phyloP scores from a whole-genome alignment of 30 jellyfish, hydroid and myxozoan species.

The Clytia hemisphaerica region DNA sequence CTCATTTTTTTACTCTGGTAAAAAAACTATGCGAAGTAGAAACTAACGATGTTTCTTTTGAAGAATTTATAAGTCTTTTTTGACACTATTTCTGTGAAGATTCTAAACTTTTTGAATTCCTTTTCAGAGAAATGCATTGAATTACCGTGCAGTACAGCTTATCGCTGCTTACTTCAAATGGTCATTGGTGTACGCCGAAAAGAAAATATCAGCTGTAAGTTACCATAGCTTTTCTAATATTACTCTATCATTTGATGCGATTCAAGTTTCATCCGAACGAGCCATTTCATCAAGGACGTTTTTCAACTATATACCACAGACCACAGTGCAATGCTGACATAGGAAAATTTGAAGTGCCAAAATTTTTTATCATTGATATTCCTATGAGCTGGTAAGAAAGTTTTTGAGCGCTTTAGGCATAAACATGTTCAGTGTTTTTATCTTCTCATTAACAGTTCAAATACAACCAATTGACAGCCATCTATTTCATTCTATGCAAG shows the following conservation, averaged over 20 bases:
- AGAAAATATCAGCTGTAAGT: neutral
- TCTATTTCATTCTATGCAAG: slow-evolving; percentile 15
- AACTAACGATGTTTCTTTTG: neutral
- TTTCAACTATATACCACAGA: too few species aligned
- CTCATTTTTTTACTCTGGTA: too few species aligned
- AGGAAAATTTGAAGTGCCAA: too few species aligned
- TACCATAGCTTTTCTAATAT: too few species aligned
- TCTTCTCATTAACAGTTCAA: neutral
- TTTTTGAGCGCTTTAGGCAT: neutral
- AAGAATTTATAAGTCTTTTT: neutral
- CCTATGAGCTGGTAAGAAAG: too few species aligned
- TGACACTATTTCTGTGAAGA: neutral
- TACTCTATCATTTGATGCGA: too few species aligned
- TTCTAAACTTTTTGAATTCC: neutral
- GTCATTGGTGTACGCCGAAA: neutral
- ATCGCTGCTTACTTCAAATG: neutral
- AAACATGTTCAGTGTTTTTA: neutral
- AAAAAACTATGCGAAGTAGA: too few species aligned
- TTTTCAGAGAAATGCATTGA: neutral
- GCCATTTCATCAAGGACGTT: too few species aligned
- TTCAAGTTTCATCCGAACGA: neutral
- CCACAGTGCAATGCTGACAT: too few species aligned
- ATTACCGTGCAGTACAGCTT: neutral
- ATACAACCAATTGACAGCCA: slow-evolving; percentile 23
- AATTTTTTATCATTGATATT: too few species aligned